Base-by-base conservation (phyloP, 2,888 invertebrate species). In the Lissocephala sabroskyi region DNA sequence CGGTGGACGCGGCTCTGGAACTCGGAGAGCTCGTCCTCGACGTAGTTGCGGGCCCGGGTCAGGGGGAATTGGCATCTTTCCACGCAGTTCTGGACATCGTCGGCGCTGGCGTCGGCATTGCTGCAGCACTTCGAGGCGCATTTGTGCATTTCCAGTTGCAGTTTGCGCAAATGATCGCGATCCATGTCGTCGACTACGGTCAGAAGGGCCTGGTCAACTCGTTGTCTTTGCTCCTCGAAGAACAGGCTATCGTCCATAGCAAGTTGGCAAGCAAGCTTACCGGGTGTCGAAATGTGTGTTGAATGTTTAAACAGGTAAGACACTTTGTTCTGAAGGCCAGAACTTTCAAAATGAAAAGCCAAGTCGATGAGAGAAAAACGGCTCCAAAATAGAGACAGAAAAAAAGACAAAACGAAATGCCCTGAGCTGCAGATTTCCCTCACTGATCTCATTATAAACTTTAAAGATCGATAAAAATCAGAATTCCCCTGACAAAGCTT, bases 131-230 rank as follows among this genome's bases (percentile, higher is more conserved):
- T 88, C 0, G 93, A 92, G 0, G 95, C 93, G 86, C 96, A 96
- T 57, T 89, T 86, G 79, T 95, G 94, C 95, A 95, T 95, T 52
- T 90, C 88, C 49, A 94, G 93, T 90, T 96, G 95, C 89, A 96
- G 91, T 86, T 89, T 92, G 45, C 96, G 85, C 57, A 95, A 86
- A 85, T 89, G 88, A 48, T 88, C 87, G 64, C 87, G 88, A 80
- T 96, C 95, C 58, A 96, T 82, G 59, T 92, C 92, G 80, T 93
- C 91, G n/a, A 95, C 88, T 75, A 94, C 85, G 71, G 89, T 89
- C 9, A 90, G 90, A 86, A 95, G 91, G 77, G 93, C 91, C 71
- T 91, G 90, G 81, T 95, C 93, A 14, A 95, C 88, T 57, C 93
- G 88, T 75, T 88, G 90, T 70, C 88, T 90, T 81, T 89, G 92